Percentiles rank a stretch among this genome's conserved stretches.
phyloP scores from a whole-genome alignment of 1,140 invertebrate genomes.

The Cotesia vestalis region DNA sequence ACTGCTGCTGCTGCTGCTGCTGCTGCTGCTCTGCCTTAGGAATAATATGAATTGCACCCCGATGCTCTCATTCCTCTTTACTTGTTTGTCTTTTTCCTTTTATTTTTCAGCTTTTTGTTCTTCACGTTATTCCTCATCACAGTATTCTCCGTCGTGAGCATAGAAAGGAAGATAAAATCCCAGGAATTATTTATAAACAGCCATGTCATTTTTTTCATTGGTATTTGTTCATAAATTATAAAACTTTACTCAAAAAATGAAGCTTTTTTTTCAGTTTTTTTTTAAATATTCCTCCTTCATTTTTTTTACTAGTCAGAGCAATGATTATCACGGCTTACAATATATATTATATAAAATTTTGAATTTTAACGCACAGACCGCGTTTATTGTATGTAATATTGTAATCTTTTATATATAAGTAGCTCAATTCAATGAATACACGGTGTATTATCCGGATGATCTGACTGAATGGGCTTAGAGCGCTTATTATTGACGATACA shows the following conservation, averaged over 20 bases:
- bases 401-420: constrained; percentile 32
- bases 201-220: too few relatives aligned
- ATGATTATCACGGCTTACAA: background rate
- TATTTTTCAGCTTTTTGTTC: background rate
- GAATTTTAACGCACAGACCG: too few relatives aligned
- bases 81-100: constrained; percentile 4
- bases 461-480: constrained; percentile 28
- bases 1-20: background rate
- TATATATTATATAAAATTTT: too few relatives aligned
- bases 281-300: too few relatives aligned
- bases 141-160: too few relatives aligned
- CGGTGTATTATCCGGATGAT: constrained; percentile 33
- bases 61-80: constrained; percentile 7
- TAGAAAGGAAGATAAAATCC: background rate
- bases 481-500: constrained; percentile 26
- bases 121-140: too few relatives aligned
- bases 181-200: too few relatives aligned
- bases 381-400: constrained; percentile 8
- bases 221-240: too few relatives aligned
- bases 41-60: constrained; percentile 56
- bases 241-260: too few relatives aligned
- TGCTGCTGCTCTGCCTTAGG: constrained; percentile 46
- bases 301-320: background rate
- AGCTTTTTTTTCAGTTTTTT: too few relatives aligned
- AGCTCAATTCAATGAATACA: constrained; percentile 27